These are phyloP conservation scores for Cuniculus paca DNA, from an alignment of 2,797 vertebrate genomes.

Conservation along the genomic window DNA sequence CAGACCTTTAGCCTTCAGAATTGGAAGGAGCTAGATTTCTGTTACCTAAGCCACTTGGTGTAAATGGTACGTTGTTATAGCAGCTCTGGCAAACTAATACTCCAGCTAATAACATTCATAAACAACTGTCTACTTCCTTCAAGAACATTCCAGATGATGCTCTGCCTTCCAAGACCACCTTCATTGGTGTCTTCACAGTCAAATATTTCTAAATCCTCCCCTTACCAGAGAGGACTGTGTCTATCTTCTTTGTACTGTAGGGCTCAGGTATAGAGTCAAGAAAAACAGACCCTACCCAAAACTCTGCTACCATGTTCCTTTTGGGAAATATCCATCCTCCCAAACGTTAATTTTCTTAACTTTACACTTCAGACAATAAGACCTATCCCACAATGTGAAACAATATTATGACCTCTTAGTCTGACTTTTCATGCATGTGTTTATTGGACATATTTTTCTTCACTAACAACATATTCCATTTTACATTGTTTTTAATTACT, in stretches of 20 bases:
- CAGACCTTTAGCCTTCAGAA: not conserved
- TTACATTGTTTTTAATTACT: not conserved
- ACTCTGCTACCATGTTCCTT: not conserved
- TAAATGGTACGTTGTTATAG: not conserved
- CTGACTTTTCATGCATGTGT: not conserved
- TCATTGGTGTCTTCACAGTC: not conserved
- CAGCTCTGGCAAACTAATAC: not conserved
- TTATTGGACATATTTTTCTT: not conserved
- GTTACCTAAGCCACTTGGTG: not conserved
- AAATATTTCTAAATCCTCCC: not conserved
- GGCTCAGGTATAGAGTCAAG: not conserved
- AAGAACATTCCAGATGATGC: not conserved
- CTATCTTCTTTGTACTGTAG: not conserved
- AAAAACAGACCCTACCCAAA: not conserved
- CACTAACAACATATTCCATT: not conserved
- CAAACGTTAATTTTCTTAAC: not conserved
- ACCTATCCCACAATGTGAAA: not conserved
- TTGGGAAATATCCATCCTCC: not conserved
- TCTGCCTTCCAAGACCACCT: not conserved
- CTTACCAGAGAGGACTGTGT: not conserved
- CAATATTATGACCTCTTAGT: not conserved
- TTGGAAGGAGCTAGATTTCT: not conserved
- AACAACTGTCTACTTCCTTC: not conserved
- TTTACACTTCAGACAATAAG: not conserved
- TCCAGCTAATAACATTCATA: not conserved